These are phyloP conservation scores for Drosophila dunni DNA, from an alignment of 1,140 invertebrate species.

Conservation along the genomic window DNA sequence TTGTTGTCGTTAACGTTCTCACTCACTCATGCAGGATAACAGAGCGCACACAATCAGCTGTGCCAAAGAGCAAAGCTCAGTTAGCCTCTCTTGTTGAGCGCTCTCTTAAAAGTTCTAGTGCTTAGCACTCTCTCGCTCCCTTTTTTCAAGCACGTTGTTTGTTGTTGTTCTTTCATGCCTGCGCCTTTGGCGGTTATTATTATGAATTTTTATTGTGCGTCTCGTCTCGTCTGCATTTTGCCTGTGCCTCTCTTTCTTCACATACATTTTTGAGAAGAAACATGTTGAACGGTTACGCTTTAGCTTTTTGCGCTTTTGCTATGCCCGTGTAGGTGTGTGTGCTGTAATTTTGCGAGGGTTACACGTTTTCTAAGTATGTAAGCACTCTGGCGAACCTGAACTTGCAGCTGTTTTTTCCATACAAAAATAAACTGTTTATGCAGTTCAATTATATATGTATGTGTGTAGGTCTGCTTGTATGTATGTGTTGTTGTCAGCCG, in stretches of 20 bases:
- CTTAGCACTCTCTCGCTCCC: constrained; percentile 1
- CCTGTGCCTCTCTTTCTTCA: constrained; percentile 41
- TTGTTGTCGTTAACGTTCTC: constrained; percentile 21
- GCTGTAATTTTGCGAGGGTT: constrained; percentile 60
- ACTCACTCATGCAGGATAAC: constrained; percentile 21
- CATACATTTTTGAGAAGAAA: constrained; percentile 60
- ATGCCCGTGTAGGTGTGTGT: constrained; percentile 7
- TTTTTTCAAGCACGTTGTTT: constrained; percentile 60
- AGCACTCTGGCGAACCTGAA: constrained; percentile 53
- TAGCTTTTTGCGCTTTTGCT: constrained; percentile 39
- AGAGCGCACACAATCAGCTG: constrained; percentile 3
- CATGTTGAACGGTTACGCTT: constrained; percentile 62
- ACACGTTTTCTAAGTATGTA: constrained; percentile 53
- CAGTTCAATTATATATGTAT: constrained; percentile 50
- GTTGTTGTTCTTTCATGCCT: constrained; percentile 20
- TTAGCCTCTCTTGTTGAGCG: constrained; percentile 1
- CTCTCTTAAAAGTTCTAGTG: constrained; percentile 11
- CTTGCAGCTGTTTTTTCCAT: constrained; percentile 64
- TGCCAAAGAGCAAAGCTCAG: constrained; percentile 24
- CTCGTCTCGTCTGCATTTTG: constrained; percentile 20
- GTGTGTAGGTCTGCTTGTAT: neutral
- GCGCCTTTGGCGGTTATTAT: constrained; percentile 53
- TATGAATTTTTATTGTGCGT: constrained; percentile 53
- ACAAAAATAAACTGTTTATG: constrained; percentile 80
- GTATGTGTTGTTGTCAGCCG: constrained; percentile 6